Evolutionary conservation across 2,888 invertebrate species (phyloP), one percentile per base, ranked within the genome.

Genomic region (Isotomurus palustris): DNA sequence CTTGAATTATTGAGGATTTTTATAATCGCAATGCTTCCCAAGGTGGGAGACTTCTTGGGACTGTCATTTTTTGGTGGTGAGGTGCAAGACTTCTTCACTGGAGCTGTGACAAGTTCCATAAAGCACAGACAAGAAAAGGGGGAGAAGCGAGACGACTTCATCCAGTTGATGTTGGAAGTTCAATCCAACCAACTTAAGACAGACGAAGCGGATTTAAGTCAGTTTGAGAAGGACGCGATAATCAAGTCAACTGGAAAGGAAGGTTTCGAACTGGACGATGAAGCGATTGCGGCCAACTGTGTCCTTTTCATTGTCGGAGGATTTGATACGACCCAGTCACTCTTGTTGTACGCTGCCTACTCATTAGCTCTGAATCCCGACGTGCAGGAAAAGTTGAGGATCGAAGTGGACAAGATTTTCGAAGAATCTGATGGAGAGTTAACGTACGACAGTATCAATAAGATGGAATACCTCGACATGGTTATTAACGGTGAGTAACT

Each of bases 231-330:
- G 29, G 66, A 67, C 1, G 61, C 57, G 24, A 38, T 38, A 5
- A 38, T 38, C 38, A 32, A 32, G 8, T 4, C 5, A 4, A 38
- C 38, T n/a, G 38, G 5, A n/a, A n/a, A n/a, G n/a, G n/a, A n/a
- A n/a, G n/a, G n/a, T n/a, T 8, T 51, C 8, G 17, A 3, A 1
- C 32, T 61, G 19, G 55, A 53, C 2, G 76, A 80, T 72, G 75
- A 75, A 12, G 78, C 80, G 53, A 75, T 81, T 25, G 78, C 78
- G 0, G 80, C 82, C 0, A 81, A 82, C 56, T 77, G 80, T 0
- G 78, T 82, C 73, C 70, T 82, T 19, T 83, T 83, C 71, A 79
- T 82, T 75, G 73, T 81, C n/a, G 83, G 83, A 14, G 85, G 85
- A 0, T 81, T 83, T 64, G 83, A 83, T 72, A 82, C 84, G 0